These are phyloP conservation scores for Tragopan temminckii DNA, from an alignment of 2,797 vertebrate species.

Conservation along the genomic window DNA sequence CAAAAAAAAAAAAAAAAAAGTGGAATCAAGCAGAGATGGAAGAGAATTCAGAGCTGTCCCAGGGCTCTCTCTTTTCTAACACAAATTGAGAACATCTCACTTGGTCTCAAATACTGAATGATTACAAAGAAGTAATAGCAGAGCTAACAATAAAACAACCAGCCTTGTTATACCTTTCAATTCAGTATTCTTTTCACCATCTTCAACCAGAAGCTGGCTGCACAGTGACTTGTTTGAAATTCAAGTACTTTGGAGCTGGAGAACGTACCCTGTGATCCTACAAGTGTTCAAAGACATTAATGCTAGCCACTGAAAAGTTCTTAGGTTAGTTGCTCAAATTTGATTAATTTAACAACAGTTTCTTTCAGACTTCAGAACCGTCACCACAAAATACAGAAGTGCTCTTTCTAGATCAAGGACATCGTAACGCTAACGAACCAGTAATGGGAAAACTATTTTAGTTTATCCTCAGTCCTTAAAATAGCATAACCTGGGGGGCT, in stretches of 20 bases:
- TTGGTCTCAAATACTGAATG: background rate
- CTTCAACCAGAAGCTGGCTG: background rate
- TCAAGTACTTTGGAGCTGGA: background rate
- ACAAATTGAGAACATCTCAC: background rate
- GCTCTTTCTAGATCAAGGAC: background rate
- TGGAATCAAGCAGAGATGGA: background rate
- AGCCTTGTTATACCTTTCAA: background rate
- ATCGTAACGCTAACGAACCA: background rate
- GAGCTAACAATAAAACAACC: background rate
- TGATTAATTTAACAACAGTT: background rate
- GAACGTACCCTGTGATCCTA: background rate
- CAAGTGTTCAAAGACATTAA: background rate
- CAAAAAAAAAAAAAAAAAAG: background rate
- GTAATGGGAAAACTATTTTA: background rate
- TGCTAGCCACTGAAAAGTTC: background rate
- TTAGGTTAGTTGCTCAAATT: background rate
- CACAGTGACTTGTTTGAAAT: background rate
- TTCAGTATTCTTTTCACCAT: background rate
- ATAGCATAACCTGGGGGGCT: background rate
- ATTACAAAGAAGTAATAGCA: background rate
- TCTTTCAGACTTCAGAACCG: background rate
- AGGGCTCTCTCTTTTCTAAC: background rate
- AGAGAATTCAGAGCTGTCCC: background rate
- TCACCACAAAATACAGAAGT: background rate
- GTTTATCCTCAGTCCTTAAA: background rate